Evolutionary conservation across 2,888 invertebrate species (phyloP).

Genomic region (Acleris laterana): DNA sequence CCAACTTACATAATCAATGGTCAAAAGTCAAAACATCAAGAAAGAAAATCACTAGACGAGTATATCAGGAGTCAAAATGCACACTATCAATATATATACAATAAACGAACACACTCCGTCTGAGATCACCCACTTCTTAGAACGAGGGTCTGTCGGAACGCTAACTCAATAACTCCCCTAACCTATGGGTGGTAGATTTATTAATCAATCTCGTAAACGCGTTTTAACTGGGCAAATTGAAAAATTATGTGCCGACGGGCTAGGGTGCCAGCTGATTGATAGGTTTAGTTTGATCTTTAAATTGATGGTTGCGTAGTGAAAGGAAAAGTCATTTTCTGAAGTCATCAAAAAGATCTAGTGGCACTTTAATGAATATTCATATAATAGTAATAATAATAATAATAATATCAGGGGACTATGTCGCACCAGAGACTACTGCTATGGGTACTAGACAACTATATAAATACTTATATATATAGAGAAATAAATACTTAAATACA

Average conservation of each 20-base stretch:
- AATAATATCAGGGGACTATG: no score
- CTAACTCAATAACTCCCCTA: slow-evolving; percentile 73
- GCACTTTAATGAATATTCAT: no score
- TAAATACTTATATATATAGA: no score
- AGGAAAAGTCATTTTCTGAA: slow-evolving; percentile 4
- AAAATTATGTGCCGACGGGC: slow-evolving; percentile 75
- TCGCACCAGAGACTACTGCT: no score
- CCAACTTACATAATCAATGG: no score
- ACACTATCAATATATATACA: slow-evolving; percentile 20
- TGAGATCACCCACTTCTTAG: slow-evolving; percentile 45
- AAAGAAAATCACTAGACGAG: no score
- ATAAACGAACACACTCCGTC: slow-evolving; percentile 32
- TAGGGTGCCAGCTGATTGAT: slow-evolving; percentile 42
- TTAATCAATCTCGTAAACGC: slow-evolving; percentile 81
- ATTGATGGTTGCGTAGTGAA: slow-evolving; percentile 27
- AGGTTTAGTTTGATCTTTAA: slow-evolving; percentile 36
- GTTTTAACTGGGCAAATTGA: slow-evolving; percentile 76
- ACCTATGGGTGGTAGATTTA: slow-evolving; percentile 67
- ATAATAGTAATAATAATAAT: no score
- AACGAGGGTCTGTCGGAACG: slow-evolving; percentile 52
- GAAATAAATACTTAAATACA: no score
- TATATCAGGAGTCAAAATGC: slow-evolving; percentile 12
- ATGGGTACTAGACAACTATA: no score
- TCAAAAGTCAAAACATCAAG: no score
- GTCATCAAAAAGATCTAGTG: no score